Base-by-base conservation (phyloP, 2,113 vertebrate genomes). In the Deroptyus accipitrinus region DNA sequence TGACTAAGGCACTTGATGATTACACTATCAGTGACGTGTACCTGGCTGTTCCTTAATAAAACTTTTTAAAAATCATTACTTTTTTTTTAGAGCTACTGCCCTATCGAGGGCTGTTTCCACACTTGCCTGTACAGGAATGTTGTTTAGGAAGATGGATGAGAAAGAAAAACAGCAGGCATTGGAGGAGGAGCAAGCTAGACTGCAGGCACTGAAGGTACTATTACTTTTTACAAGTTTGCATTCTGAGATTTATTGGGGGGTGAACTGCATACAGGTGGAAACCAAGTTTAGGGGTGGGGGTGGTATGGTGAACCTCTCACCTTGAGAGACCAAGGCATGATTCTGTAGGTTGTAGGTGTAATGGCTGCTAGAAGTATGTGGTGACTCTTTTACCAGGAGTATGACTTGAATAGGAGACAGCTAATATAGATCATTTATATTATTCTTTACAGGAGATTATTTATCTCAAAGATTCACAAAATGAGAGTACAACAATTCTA, bases 131-230 rank as follows among this genome's bases (percentile, higher is more conserved):
- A 98, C 98, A 62, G 98, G 98, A 42, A 98, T 99, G 98, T 98
- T 98, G 87, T 98, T 99, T 94, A 99, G 98, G 96, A 97, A 96
- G 59, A 98, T 99, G 98, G 99, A 99, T 69, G 99, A 99, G 95
- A 98, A 98, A 92, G 99, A 99, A 97, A 99, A 98, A 87, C 99
- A 98, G 96, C 99, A 98, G 88, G 99, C 99, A 4, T 74, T 99
- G 93, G 99, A 99, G 96, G 99, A 99, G 74, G 99, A 99, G 18
- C 99, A 99, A 96, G 98, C 98, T 72, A 96, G 98, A 68, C 97
- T 99, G 92, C 99, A 99, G 95, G 98, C 98, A 22, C 98, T 99
- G 6, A 99, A 99, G 99, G 99, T 99, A 92, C 12, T 17, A 2
- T 51, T 5, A 59, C 25, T 89, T 89, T 70, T 76, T 37, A 49